These are phyloP conservation scores for Brachionus rotundiformis DNA, from an alignment of 1,140 invertebrate species.

Conservation along the genomic window DNA sequence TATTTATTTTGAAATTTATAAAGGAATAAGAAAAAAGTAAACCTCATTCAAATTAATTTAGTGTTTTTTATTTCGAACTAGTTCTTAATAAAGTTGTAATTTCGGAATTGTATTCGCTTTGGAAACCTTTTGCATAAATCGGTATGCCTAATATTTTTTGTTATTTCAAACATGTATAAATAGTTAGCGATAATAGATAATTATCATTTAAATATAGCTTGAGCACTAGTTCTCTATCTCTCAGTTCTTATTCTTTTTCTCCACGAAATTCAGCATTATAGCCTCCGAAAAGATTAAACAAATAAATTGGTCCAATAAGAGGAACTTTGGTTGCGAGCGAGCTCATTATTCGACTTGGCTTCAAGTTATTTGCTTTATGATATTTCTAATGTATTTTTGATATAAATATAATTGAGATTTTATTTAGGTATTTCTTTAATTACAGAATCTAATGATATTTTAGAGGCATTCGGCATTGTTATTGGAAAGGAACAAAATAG, in stretches of 20 bases:
- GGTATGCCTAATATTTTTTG: constrained; percentile 39
- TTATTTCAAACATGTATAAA: constrained; percentile 46
- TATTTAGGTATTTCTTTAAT: constrained; percentile 46
- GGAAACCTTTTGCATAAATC: constrained; percentile 23
- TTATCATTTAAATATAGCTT: constrained; percentile 46
- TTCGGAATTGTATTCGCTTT: constrained; percentile 10
- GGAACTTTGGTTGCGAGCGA: constrained; percentile 12
- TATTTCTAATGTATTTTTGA: constrained; percentile 42
- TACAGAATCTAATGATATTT: constrained; percentile 42
- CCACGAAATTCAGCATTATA: background rate
- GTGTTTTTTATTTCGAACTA: background rate
- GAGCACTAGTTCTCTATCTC: constrained; percentile 29
- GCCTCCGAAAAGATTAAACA: constrained; percentile 39
- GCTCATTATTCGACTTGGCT: constrained; percentile 36
- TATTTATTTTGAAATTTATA: constrained; percentile 39
- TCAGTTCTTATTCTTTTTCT: background rate
- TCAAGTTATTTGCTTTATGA: constrained; percentile 39
- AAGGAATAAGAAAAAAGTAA: constrained; percentile 27
- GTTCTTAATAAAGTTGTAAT: constrained; percentile 44
- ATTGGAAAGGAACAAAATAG: constrained; percentile 32
- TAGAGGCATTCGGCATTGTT: constrained; percentile 17
- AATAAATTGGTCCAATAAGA: constrained; percentile 44
- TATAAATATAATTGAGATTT: constrained; percentile 48
- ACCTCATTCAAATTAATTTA: constrained; percentile 40
- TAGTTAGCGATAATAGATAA: constrained; percentile 40